These are phyloP conservation scores for Lophochroa leadbeateri DNA, from an alignment of 2,113 vertebrate genomes.

Conservation along the genomic window DNA sequence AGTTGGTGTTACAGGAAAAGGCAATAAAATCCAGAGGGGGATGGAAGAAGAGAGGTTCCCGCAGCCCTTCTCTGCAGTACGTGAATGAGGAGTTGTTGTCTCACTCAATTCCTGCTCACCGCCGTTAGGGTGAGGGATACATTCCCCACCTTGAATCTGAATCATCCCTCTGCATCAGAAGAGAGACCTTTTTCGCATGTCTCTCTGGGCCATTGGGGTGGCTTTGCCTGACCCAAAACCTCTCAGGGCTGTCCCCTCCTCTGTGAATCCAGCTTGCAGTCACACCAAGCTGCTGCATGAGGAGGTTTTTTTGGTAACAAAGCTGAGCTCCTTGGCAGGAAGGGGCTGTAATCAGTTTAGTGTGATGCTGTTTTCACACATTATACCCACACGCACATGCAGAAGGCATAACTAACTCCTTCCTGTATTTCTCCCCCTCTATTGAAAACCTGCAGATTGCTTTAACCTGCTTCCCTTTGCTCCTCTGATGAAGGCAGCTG, in stretches of 20 bases:
- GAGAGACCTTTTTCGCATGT: not conserved
- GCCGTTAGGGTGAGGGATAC: rapidly evolving
- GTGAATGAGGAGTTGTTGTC: rapidly evolving
- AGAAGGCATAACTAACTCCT: not conserved
- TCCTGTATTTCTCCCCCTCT: not conserved
- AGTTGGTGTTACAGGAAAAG: not conserved
- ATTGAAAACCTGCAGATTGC: not conserved
- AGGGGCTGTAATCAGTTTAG: not conserved
- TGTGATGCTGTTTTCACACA: not conserved
- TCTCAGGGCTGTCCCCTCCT: not conserved
- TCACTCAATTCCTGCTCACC: rapidly evolving
- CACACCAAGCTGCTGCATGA: not conserved
- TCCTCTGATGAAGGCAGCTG: not conserved
- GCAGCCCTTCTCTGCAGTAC: rapidly evolving
- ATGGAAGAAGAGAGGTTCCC: not conserved
- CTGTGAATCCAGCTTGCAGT: not conserved
- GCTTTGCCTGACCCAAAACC: not conserved
- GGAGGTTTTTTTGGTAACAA: not conserved
- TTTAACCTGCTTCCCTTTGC: not conserved
- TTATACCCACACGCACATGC: rapidly evolving
- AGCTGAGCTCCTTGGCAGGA: not conserved
- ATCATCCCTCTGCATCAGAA: not conserved
- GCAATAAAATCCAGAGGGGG: not conserved
- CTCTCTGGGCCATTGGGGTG: not conserved
- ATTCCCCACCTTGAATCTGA: not conserved